Conservation (phyloP, 2,888 invertebrate genomes). For the Autographa pulchrina region DNA sequence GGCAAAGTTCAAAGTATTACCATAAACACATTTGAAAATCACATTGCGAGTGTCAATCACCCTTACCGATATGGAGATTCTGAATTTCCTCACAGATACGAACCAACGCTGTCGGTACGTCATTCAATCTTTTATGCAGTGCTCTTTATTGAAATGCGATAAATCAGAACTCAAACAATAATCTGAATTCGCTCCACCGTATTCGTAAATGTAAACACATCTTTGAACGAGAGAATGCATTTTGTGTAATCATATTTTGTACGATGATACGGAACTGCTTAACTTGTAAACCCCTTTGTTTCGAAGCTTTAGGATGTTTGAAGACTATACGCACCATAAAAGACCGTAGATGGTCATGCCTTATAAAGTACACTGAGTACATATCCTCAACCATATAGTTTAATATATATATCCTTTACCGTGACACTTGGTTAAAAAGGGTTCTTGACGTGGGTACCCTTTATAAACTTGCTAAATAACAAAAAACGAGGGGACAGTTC, state of each 20-base stretch:
- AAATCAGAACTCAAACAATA: conserved; percentile 16
- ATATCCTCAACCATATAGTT: not conserved
- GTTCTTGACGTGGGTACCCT: conserved; percentile 32
- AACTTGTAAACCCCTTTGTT: not conserved
- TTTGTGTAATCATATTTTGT: not conserved
- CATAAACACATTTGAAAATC: conserved; percentile 25
- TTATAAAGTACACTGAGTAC: not conserved
- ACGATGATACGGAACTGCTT: not conserved
- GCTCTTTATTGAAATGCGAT: conserved; percentile 23
- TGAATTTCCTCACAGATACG: conserved; percentile 22
- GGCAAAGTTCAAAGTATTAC: not conserved
- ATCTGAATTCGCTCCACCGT: not conserved
- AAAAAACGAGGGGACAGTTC: conserved; percentile 28
- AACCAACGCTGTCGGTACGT: conserved; percentile 28
- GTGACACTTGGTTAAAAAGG: conserved; percentile 32
- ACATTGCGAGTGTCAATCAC: conserved; percentile 11
- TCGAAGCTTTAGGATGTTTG: not conserved
- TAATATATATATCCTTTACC: conserved; percentile 16
- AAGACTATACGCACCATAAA: conserved; percentile 1
- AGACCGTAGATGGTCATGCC: not conserved
- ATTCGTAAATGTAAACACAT: not conserved
- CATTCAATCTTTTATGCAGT: conserved; percentile 40
- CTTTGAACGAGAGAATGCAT: not conserved
- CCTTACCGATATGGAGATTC: conserved; percentile 17
- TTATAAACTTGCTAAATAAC: conserved; percentile 35